Conservation (phyloP, 2,888 invertebrate genomes). For the Yponomeuta sedellus region DNA sequence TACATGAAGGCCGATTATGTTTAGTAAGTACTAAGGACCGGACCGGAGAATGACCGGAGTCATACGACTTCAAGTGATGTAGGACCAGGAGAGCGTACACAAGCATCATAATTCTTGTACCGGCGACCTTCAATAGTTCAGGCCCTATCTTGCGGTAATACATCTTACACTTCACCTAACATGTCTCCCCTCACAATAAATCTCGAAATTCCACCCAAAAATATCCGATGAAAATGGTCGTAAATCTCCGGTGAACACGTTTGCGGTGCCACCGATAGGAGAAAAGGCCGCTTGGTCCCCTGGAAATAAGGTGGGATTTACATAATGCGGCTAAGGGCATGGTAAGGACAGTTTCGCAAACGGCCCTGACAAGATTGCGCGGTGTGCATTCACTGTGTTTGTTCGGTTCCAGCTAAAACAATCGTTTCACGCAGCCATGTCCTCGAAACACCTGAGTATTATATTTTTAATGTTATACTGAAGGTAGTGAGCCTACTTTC, state of each 20-base stretch:
- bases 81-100: no score
- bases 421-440: no score
- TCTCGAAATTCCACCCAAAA: background rate
- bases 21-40: no score
- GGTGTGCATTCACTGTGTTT: background rate
- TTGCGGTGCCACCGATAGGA: background rate
- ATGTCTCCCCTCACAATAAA: background rate
- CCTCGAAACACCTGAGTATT: no score
- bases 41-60: no score
- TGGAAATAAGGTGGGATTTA: background rate
- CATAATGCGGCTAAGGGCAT: background rate
- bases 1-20: no score
- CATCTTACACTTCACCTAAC: background rate
- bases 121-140: background rate
- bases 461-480: no score
- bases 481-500: no score
- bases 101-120: background rate
- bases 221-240: background rate
- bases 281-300: background rate
- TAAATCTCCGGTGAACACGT: slow-evolving; percentile 1
- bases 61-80: no score
- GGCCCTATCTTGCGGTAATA: background rate
- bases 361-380: background rate
- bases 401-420: background rate
- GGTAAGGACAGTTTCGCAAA: background rate